Conservation (phyloP, 92 coral and sea anemone species). For the Umimayanthus chanpuru region DNA sequence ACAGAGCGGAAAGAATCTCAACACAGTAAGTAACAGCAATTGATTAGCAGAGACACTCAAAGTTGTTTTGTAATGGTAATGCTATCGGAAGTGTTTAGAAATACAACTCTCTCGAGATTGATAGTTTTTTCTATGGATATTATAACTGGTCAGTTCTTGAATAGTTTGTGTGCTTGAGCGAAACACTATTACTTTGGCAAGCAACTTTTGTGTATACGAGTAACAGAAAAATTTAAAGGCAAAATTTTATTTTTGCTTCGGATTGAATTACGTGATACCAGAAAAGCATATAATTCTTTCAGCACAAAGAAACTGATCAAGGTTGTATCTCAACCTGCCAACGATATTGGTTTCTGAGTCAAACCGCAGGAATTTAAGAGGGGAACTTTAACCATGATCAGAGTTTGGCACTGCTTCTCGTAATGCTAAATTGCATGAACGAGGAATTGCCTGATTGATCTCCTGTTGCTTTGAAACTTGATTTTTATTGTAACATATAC, state of each 20-base stretch:
- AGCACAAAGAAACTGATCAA: background rate
- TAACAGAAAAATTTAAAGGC: background rate
- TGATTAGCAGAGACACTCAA: background rate
- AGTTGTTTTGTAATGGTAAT: background rate
- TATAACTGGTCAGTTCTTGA: background rate
- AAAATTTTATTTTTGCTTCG: background rate
- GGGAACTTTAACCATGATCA: conserved; percentile 12
- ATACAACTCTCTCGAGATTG: conserved; percentile 8
- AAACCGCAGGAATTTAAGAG: conserved; percentile 45
- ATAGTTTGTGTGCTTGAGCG: background rate
- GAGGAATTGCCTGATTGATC: conserved; percentile 16
- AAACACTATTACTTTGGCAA: background rate
- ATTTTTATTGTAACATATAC: background rate
- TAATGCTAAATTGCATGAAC: background rate
- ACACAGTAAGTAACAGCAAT: conserved; percentile 28
- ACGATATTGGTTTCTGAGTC: conserved; percentile 10
- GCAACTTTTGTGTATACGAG: background rate
- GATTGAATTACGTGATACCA: background rate
- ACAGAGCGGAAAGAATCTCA: conserved; percentile 76
- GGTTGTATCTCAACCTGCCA: background rate
- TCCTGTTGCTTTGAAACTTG: background rate
- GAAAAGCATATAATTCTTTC: background rate
- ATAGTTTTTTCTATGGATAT: background rate
- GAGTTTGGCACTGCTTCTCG: background rate
- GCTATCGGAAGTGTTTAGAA: conserved; percentile 19